Evolutionary conservation across 2,797 vertebrate genomes (phyloP).

Genomic region (Xenops minutus): DNA sequence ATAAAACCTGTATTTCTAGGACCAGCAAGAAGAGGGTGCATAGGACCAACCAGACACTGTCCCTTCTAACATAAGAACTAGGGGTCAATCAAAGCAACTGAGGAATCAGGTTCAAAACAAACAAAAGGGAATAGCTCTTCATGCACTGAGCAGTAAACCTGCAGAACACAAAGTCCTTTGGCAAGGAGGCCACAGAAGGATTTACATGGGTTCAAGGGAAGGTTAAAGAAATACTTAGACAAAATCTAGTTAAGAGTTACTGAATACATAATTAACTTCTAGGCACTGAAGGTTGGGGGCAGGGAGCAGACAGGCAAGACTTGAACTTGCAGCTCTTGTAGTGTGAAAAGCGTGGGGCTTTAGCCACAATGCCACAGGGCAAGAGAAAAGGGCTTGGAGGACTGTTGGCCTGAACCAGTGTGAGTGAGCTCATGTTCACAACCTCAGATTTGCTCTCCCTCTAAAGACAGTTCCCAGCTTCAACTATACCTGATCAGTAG

Average conservation of each 20-base stretch:
- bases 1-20: not conserved
- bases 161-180: slow-evolving; percentile 41
- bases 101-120: not conserved
- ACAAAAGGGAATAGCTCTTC: not conserved
- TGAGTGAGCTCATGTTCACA: rapidly evolving
- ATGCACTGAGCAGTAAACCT: rapidly evolving
- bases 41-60: not conserved
- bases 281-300: not conserved
- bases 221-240: not conserved
- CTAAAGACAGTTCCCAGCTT: not conserved
- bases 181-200: not conserved
- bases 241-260: not conserved
- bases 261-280: not conserved
- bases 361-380: not conserved
- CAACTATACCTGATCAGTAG: not conserved
- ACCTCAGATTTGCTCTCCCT: not conserved
- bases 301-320: not conserved
- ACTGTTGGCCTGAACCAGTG: not conserved
- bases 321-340: not conserved
- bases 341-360: not conserved
- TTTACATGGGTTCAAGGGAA: slow-evolving; percentile 6
- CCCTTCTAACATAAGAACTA: not conserved
- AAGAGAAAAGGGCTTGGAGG: not conserved
- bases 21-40: not conserved
- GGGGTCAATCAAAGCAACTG: not conserved